Evolutionary conservation across 1,140 invertebrate species (phyloP), one percentile per base, ranked within the genome.

Genomic region (Cherax destructor): DNA sequence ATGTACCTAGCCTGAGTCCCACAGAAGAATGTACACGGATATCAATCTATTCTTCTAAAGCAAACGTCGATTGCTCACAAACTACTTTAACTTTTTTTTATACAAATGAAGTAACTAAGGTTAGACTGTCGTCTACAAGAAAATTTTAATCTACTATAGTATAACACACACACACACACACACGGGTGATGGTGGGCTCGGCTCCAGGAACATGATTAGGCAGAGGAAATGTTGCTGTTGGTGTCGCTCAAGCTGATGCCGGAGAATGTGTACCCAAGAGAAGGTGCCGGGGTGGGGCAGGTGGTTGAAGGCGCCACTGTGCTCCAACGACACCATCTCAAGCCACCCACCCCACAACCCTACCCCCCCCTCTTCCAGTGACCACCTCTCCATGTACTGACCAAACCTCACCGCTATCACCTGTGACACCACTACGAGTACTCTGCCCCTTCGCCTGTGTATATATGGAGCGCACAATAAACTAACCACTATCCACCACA

Each of bases 241-340:
- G 18, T 61, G 24, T 47, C 52, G 52, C 80, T 83, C 80, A 61
- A 59, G 80, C 11, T 83, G 56, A 13, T 18, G 52, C 41, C 80
- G 41, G 56, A 61, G 80, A 83, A 83, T 83, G 80, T 83, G 80
- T 83, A 83, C 80, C 80, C 80, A 83, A 41, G 80, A 61, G 30
- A 56, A 83, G 61, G 52, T 69, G 65, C 65, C 13, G 65, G 65
- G 21, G 65, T 69, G 13, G 30, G 30, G 30, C 30, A 41, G 30
- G 30, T 41, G 30, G 30, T 69, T 16, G 4, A 16, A 6, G 65
- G 65, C 65, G 13, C n/a, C 76, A 24, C 7, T 30, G 3, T 21
- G 13, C 65, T 11, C 18, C 65, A 18, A 5, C 18, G 65, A 69
- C 5, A 18, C 18, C 65, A 6, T 6, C 65, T 69, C 0, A 11